Percentiles rank a stretch among this genome's conserved stretches.
Evolutionary conservation across 1,140 invertebrate species (phyloP).

Genomic region (Parasteatoda tepidariorum): DNA sequence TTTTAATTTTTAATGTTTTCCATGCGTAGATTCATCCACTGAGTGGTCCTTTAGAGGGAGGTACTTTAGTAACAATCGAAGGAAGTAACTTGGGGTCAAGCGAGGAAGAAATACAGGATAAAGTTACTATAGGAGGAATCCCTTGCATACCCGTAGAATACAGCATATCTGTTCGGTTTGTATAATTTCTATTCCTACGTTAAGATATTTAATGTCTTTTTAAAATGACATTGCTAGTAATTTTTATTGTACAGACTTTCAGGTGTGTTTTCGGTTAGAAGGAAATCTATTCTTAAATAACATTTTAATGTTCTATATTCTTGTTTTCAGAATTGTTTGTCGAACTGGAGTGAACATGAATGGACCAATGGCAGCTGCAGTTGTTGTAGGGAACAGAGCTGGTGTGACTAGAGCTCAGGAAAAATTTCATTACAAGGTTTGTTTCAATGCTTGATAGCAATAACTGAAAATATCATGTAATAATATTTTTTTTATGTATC

Average conservation of each 20-base stretch:
- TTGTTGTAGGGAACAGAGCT: slow-evolving; percentile 89
- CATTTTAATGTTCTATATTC: background rate
- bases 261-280: no score
- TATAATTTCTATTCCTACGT: slow-evolving; percentile 61
- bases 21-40: slow-evolving; percentile 86
- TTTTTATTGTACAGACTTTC: no score
- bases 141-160: slow-evolving; percentile 89
- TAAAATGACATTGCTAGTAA: no score
- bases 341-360: slow-evolving; percentile 80
- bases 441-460: no score
- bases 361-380: slow-evolving; percentile 80
- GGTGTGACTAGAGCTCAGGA: slow-evolving; percentile 89
- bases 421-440: slow-evolving; percentile 86
- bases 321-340: slow-evolving; percentile 79
- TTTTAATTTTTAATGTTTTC: background rate
- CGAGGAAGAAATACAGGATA: slow-evolving; percentile 88
- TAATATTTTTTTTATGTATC: no score
- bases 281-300: background rate
- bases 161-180: slow-evolving; percentile 83
- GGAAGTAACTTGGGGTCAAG: slow-evolving; percentile 94
- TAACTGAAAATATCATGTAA: no score
- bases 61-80: slow-evolving; percentile 93
- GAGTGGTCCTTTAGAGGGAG: slow-evolving; percentile 94
- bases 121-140: slow-evolving; percentile 90
- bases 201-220: no score